phyloP scores from a whole-genome alignment of 2,888 invertebrate genomes.

The Drosophila stalkeri region DNA sequence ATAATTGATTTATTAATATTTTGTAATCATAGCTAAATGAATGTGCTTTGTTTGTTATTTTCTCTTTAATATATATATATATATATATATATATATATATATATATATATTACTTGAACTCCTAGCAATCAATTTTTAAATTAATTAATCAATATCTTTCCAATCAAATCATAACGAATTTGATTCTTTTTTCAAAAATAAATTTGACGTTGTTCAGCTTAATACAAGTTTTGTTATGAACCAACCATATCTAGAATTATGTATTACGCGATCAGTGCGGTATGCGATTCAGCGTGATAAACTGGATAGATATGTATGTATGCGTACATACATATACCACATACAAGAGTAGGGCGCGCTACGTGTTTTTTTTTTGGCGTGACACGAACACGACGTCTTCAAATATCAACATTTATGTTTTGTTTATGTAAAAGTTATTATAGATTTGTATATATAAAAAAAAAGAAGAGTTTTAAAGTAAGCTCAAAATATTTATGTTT shows the following conservation, averaged over 20 bases:
- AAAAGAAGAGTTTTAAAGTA: not conserved
- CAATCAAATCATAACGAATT: not conserved
- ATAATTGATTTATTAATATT: not conserved
- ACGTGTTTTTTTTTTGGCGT: not conserved
- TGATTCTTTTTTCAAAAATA: not conserved
- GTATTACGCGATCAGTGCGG: constrained; percentile 43
- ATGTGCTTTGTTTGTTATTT: too few species aligned
- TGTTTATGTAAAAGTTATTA: not conserved
- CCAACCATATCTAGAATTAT: constrained; percentile 24
- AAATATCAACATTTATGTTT: not conserved
- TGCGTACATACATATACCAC: not conserved
- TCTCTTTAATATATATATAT: too few species aligned
- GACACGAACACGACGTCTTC: not conserved
- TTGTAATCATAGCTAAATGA: too few species aligned
- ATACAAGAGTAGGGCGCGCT: not conserved
- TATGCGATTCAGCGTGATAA: constrained; percentile 22
- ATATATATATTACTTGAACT: too few species aligned
- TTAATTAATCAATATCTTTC: too few species aligned
- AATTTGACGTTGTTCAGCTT: constrained; percentile 5
- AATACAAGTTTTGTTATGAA: constrained; percentile 19
- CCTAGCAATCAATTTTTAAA: too few species aligned
- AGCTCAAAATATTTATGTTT: not conserved
- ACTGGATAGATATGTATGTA: constrained; percentile 1
- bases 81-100: too few species aligned
- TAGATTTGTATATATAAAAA: not conserved